Evolutionary conservation across 2,797 vertebrate genomes (phyloP).

Genomic region (Lerista edwardsae): DNA sequence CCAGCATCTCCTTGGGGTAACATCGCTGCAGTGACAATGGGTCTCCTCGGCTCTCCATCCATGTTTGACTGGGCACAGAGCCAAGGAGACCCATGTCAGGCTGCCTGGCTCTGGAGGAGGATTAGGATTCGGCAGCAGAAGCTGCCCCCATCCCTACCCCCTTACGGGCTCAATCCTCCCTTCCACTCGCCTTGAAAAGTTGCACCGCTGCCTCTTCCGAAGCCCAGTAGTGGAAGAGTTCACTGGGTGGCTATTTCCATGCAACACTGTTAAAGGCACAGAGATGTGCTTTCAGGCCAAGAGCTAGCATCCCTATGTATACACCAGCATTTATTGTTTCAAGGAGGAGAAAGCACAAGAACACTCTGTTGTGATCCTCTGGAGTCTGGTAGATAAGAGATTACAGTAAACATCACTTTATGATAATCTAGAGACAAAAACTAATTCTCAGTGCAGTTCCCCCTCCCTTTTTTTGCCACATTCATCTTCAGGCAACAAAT

Average conservation of each 20-base stretch:
- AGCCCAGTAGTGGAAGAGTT: neutral
- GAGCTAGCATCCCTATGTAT: neutral
- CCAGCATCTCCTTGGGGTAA: no score
- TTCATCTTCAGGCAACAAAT: slow-evolving; percentile 31
- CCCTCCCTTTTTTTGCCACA: slow-evolving; percentile 10
- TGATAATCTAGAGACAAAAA: slow-evolving; percentile 47
- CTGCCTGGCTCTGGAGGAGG: no score
- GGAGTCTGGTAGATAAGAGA: slow-evolving; percentile 1
- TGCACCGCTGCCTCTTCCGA: neutral
- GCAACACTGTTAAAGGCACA: neutral
- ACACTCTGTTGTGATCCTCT: neutral
- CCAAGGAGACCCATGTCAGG: no score
- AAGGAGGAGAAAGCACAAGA: slow-evolving; percentile 7
- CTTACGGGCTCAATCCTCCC: no score
- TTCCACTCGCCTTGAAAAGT: no score
- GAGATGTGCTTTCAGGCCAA: neutral
- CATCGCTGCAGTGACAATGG: no score
- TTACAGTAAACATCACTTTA: neutral
- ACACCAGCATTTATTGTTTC: neutral
- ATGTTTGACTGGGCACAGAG: no score
- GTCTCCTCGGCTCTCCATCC: no score
- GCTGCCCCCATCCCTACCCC: no score
- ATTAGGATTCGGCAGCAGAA: no score
- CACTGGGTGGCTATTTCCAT: neutral
- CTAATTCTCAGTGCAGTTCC: neutral